Base-by-base conservation (phyloP, 1,140 invertebrate genomes). In the Dryas iulia region DNA sequence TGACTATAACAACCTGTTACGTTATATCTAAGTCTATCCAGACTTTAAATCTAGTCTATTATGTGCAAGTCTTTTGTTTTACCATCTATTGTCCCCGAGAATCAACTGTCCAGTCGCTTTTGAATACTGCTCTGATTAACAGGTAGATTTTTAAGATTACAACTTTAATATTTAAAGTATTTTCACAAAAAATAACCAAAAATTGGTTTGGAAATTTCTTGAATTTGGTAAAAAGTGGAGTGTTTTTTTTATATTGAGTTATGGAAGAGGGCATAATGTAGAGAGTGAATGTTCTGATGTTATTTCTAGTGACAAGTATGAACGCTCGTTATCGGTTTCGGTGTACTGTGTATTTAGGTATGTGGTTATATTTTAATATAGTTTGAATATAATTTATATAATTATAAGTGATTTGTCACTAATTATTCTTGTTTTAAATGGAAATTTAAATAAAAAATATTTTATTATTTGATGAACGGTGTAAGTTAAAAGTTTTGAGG, bases 271-370 rank as follows among this genome's bases (percentile, higher is more conserved):
- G 10, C 18, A n/a, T 47, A 18, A 47, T 47, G 14, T 47, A 2
- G 10, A 47, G 8, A 21, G 39, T 21, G 24, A 24, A 11, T 0
- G 6, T 0, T 39, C 8, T 33, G 3, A 72, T 72, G 70, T 59
- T 72, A 24, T 68, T 68, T n/a, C 47, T 68, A 8, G 65, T 63
- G 24, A 67, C 57, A 12, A 72, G 62, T 23, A 68, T 72, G 60
- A 52, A 56, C 6, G 60, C 66, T 10, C 66, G 70, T 10, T 59
- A 68, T n/a, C 57, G 70, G 7, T 68, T 72, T 39, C 60, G 65
- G 1, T 60, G 65, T 33, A 67, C 60, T 8, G 47, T 53, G 11
- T 39, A 33, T 56, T 18, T 72, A 47, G 70, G 70, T 72, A 56
- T 26, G 65, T 67, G 12, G 23, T 24, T 18, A 33, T 12, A 28